Evolutionary conservation across 2,888 invertebrate species (phyloP), one percentile per base, ranked within the genome.

Genomic region (Eilema depressum): DNA sequence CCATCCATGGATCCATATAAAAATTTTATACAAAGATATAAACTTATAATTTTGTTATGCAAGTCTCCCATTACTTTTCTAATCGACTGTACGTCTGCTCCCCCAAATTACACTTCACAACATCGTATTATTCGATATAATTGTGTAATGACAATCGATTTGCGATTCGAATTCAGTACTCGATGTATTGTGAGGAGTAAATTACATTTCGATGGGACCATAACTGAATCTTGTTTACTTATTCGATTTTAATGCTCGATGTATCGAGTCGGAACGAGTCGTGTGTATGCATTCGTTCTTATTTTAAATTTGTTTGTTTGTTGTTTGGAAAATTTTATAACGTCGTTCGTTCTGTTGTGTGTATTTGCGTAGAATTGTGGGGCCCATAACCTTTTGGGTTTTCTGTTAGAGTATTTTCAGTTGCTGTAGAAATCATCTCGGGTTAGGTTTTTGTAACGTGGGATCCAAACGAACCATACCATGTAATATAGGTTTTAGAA

Each of bases 141-240:
- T 62, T 20, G 30, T 33, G 30, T 61, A 61, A 61, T 23, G 33
- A 12, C 12, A 37, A n/a, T 72, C 63, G 72, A 78, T 82, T 77
- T 65, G 59, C 37, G 37, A 77, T 83, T 83, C 76, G 80, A 82
- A 84, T 84, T 83, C 77, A 76, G 79, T 82, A 78, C 74, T 74
- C 77, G 66, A 68, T 74, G 78, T 73, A 86, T 84, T 83, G 83
- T 84, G 68, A 76, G 68, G 79, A 86, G 84, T 84, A 86, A 85
- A 86, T 86, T 86, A 81, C 78, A 73, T 81, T 85, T 81, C 79
- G 80, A 81, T 77, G 76, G 80, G 77, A 78, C 80, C 76, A 77
- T 82, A 80, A 81, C 74, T 77, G 78, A 74, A 83, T 82, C 84
- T 73, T 85, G 80, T 85, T 83, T 83, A 76, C 78, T 80, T 80